Evolutionary conservation across 2,888 invertebrate genomes (phyloP), one percentile per base, ranked within the genome.

Genomic region (Pristionchus exspectatus): DNA sequence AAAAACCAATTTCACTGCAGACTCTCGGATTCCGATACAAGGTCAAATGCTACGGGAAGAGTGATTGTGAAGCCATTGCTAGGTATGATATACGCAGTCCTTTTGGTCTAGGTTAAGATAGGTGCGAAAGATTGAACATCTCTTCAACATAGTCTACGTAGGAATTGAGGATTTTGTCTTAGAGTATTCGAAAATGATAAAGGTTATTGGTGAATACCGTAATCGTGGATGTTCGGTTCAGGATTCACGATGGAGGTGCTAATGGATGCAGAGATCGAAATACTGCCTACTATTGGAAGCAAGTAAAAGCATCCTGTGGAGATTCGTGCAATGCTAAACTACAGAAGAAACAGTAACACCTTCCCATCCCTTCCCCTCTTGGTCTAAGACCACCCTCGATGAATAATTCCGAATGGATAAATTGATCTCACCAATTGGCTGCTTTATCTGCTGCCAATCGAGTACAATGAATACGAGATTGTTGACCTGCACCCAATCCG

Each of bases 401-500:
- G 38, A 77, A 38, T 33, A 77, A 16, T 56, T 18, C 56, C 56
- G 21, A 24, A n/a, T 81, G n/a, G 54, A 56, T 27, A 83, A 30
- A 83, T 9, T 27, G 27, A 83, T 83, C 59, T 86, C 94, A 97
- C 98, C 99, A 99, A 96, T 98, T 97, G 95, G 98, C 97, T 44
- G 98, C 98, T 95, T 99, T 99, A 95, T 98, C 98, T 83, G 98
- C 98, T 90, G 99, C 99, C 93, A 99, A 96, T 93, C 98, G 96
- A 0, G 98, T 98, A 96, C 99, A 99, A 96, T 99, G 99, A 95
- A 99, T 98, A 92, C 99, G 97, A 0, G 98, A 98, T 95, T 99
- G 99, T 95, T 99, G 99, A 0, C 99, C 99, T n/a, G 99, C 99
- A 54, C 99, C 99, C 94, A 98, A 98, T 30, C 99, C 99, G 94